Percentiles rank a stretch among this genome's conserved stretches.
phyloP scores from a whole-genome alignment of 2,797 vertebrate species.

The Glossophaga mutica region DNA sequence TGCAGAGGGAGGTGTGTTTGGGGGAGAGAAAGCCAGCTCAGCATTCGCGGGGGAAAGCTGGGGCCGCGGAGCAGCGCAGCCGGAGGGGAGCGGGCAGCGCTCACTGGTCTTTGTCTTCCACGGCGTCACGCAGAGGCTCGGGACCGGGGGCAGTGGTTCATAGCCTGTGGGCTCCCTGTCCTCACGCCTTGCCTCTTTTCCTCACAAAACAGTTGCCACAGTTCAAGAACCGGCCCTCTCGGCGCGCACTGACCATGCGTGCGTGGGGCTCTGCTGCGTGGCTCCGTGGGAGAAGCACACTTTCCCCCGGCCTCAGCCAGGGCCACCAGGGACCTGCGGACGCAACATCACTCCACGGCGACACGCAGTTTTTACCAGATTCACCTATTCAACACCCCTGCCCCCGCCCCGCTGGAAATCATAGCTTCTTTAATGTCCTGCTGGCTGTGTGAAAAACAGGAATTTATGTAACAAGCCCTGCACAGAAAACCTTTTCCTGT shows the following conservation, averaged over 20 bases:
- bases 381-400: slow-evolving; percentile 76
- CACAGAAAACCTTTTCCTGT: slow-evolving; percentile 86
- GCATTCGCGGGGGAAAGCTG: neutral
- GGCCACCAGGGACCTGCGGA: slow-evolving; percentile 74
- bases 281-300: slow-evolving; percentile 44
- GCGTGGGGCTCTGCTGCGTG: neutral
- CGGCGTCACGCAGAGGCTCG: neutral
- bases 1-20: neutral
- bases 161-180: fast-evolving
- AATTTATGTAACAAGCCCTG: slow-evolving; percentile 85
- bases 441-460: slow-evolving; percentile 85
- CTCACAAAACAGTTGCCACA: neutral
- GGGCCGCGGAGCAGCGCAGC: neutral
- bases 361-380: slow-evolving; percentile 73
- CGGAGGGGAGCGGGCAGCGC: neutral
- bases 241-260: neutral
- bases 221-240: neutral
- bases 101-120: neutral
- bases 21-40: neutral
- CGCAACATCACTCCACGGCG: slow-evolving; percentile 74
- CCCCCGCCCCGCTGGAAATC: slow-evolving; percentile 71
- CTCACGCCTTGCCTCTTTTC: fast-evolving
- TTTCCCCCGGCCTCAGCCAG: slow-evolving; percentile 67
- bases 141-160: neutral
- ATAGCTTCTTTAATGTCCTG: slow-evolving; percentile 80